Percentiles rank a stretch among this genome's conserved stretches.
Evolutionary conservation across 2,113 vertebrate species (phyloP).

Genomic region (Platysteira castanea): DNA sequence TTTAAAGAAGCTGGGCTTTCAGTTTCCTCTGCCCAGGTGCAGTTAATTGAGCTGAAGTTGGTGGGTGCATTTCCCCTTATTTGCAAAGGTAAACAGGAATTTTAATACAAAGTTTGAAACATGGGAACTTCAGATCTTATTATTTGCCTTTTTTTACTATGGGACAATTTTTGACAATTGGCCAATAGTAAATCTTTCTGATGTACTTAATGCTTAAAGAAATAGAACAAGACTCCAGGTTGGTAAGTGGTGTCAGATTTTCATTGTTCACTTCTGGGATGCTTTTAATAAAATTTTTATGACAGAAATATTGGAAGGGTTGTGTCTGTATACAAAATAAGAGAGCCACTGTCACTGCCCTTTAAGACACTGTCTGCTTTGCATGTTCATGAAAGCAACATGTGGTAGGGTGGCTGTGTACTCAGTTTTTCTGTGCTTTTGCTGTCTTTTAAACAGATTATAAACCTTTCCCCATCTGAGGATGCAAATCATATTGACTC

Average conservation of each 20-base stretch:
- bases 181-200: not conserved
- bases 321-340: not conserved
- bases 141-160: not conserved
- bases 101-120: not conserved
- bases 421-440: not conserved
- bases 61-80: not conserved
- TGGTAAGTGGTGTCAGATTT: not conserved
- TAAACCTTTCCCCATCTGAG: slow-evolving; percentile 86
- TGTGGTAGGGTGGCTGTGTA: not conserved
- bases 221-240: not conserved
- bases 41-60: not conserved
- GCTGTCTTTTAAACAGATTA: slow-evolving; percentile 77
- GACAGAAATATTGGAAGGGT: not conserved
- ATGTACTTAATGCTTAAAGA: not conserved
- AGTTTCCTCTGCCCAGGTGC: not conserved
- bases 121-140: not conserved
- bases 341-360: not conserved
- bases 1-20: not conserved
- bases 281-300: not conserved
- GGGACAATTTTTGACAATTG: not conserved
- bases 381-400: not conserved
- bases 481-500: slow-evolving; percentile 81
- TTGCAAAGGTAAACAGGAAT: not conserved
- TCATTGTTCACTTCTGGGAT: not conserved
- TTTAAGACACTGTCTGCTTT: not conserved